Percentiles rank a stretch among this genome's conserved stretches.
phyloP scores from a whole-genome alignment of 2,113 vertebrate genomes.

The Ameiurus melas region DNA sequence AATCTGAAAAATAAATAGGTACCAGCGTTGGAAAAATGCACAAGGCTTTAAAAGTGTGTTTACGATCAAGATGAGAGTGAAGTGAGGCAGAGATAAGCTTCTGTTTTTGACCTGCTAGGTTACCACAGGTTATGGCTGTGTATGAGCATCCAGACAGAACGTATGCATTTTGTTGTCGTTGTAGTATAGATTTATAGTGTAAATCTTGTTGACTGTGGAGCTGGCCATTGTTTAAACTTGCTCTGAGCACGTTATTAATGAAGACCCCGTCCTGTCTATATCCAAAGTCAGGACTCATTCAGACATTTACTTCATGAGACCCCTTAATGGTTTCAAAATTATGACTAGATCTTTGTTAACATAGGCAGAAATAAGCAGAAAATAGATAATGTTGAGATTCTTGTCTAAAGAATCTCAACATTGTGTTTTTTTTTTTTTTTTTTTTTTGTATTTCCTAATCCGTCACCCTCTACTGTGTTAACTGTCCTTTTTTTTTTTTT shows the following conservation, averaged over 20 bases:
- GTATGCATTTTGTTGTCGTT: not conserved
- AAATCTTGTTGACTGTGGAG: not conserved
- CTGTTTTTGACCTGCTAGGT: not conserved
- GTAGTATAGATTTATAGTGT: not conserved
- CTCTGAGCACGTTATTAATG: not conserved
- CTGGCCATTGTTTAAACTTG: not conserved
- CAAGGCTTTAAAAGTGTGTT: constrained; percentile 39
- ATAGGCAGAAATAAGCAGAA: not conserved
- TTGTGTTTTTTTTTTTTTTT: too few species aligned
- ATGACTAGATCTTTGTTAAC: not conserved
- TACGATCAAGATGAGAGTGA: not conserved
- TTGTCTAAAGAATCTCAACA: not conserved
- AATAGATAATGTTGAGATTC: not conserved
- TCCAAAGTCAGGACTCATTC: not conserved
- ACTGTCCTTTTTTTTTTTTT: not conserved
- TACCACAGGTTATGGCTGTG: not conserved
- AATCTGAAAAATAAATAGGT: constrained; percentile 71
- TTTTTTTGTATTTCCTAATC: not conserved
- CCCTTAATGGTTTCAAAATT: not conserved
- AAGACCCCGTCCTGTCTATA: not conserved
- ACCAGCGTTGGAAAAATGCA: constrained; percentile 54
- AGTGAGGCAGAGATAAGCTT: not conserved
- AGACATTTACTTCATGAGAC: not conserved
- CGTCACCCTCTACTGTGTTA: not conserved
- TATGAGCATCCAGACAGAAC: not conserved